These are phyloP conservation scores for Gavialis gangeticus DNA, from an alignment of 2,113 vertebrate species.

Conservation along the genomic window DNA sequence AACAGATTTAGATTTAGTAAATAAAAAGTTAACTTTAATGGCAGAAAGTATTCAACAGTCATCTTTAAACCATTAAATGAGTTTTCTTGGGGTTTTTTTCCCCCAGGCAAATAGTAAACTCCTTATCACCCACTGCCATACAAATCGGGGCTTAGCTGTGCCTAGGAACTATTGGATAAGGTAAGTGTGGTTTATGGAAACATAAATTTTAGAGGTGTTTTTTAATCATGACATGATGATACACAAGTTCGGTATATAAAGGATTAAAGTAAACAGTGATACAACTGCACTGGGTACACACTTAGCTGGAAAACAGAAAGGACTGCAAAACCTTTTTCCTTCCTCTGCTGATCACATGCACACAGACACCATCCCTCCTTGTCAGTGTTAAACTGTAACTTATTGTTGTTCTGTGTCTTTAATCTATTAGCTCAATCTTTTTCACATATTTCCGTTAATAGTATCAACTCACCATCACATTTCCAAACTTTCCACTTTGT, in stretches of 20 bases:
- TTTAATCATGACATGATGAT: background rate
- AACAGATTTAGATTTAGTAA: background rate
- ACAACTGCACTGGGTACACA: background rate
- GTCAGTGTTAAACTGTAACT: background rate
- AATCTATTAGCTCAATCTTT: background rate
- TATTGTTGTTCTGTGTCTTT: background rate
- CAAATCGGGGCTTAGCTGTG: conserved; percentile 87
- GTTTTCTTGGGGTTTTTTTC: background rate
- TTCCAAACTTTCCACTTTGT: background rate
- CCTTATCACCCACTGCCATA: conserved; percentile 87
- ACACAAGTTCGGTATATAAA: background rate
- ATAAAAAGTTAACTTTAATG: background rate
- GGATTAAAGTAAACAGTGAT: background rate
- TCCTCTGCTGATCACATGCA: background rate
- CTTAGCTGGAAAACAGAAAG: background rate
- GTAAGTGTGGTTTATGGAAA: conserved; percentile 69
- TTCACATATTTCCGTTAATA: background rate
- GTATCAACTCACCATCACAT: background rate
- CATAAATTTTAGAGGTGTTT: background rate
- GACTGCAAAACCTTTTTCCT: background rate
- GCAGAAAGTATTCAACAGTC: background rate
- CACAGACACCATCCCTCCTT: background rate
- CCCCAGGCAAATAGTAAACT: conserved; percentile 85
- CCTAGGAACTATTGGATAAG: conserved; percentile 83
- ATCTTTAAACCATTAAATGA: background rate